Conservation (phyloP, 2,113 vertebrate genomes). For the Chaetodon trifascialis region DNA sequence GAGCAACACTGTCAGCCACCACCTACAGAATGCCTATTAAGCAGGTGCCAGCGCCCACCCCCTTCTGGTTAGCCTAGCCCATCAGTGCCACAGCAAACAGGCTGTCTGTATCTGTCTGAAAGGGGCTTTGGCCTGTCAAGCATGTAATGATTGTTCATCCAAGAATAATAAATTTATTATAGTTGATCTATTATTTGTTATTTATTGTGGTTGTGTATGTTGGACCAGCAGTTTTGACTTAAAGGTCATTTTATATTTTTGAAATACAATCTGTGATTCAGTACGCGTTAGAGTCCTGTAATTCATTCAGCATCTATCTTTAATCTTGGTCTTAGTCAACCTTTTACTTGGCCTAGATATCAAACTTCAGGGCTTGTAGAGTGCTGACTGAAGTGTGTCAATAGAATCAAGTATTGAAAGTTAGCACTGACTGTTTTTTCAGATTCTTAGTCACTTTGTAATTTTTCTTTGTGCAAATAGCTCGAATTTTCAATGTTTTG, state of each 20-base stretch:
- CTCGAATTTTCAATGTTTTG: background rate
- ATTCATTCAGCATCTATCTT: background rate
- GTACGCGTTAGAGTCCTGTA: background rate
- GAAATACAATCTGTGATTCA: background rate
- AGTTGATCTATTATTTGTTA: background rate
- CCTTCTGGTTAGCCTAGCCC: background rate
- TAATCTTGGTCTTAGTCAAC: background rate
- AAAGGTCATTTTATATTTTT: background rate
- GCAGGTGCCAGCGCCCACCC: conserved; percentile 42
- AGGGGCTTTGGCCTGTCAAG: background rate
- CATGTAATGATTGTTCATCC: background rate
- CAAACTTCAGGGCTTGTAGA: background rate
- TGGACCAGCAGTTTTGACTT: background rate
- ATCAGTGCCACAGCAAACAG: conserved; percentile 11
- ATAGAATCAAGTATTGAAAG: background rate
- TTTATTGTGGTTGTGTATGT: background rate
- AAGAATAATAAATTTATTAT: background rate
- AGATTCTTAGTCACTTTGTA: background rate
- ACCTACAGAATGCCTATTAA: conserved; percentile 40
- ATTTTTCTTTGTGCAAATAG: background rate
- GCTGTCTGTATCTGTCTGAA: conserved; percentile 15
- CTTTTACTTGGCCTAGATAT: no score
- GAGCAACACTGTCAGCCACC: conserved; percentile 84
- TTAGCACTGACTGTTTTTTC: background rate
- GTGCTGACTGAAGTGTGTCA: background rate